phyloP scores from a whole-genome alignment of 2,113 vertebrate species.

The Aphelocoma coerulescens region DNA sequence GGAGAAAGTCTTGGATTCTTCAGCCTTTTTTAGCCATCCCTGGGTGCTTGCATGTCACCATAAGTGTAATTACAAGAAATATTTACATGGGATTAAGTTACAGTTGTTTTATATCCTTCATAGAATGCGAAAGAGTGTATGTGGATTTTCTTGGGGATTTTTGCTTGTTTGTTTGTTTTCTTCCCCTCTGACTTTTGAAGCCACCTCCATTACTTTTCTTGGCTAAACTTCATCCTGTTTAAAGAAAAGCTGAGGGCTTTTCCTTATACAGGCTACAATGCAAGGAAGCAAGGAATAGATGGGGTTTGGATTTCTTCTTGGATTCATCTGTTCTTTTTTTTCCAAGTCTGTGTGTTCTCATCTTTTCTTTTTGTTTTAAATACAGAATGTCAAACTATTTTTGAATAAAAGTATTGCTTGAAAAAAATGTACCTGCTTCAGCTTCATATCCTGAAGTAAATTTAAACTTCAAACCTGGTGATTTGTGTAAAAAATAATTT shows the following conservation, averaged over 20 bases:
- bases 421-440: not conserved
- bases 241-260: not conserved
- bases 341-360: not conserved
- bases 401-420: not conserved
- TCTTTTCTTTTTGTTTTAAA: not conserved
- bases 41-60: not conserved
- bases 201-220: not conserved
- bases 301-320: not conserved
- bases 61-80: not conserved
- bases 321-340: not conserved
- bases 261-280: not conserved
- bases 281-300: not conserved
- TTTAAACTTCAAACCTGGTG: not conserved
- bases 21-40: conserved; percentile 10
- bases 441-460: not conserved
- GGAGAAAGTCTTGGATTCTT: not conserved
- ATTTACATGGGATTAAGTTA: not conserved
- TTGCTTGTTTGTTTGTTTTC: not conserved
- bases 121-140: not conserved
- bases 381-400: not conserved
- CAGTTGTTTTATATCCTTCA: not conserved
- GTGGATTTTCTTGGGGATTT: not conserved
- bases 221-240: not conserved
- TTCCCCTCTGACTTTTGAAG: not conserved
- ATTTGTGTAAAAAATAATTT: not conserved